Conservation (phyloP, 2,888 invertebrate genomes). For the Cheilosia pagana region DNA sequence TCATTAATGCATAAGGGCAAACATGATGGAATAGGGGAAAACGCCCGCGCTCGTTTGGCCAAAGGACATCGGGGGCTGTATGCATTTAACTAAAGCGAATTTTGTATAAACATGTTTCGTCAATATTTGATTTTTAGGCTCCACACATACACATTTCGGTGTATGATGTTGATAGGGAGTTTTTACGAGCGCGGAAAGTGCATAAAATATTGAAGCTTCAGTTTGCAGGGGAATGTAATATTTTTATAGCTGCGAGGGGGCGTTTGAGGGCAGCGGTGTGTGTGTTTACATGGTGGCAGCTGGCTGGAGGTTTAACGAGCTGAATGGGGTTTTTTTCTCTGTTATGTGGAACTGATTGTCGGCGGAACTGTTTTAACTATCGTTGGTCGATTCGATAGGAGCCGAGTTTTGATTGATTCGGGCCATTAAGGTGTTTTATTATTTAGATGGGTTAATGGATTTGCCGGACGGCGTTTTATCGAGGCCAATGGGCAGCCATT, state of each 20-base stretch:
- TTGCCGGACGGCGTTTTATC: slow-evolving; percentile 45
- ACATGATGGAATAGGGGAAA: slow-evolving; percentile 41
- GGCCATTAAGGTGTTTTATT: slow-evolving; percentile 66
- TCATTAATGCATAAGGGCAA: slow-evolving; percentile 62
- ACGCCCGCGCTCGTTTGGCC: background rate
- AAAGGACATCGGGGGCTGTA: background rate
- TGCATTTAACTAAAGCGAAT: slow-evolving; percentile 57
- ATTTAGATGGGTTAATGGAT: slow-evolving; percentile 70
- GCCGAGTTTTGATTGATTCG: slow-evolving; percentile 62
- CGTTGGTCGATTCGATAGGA: background rate
- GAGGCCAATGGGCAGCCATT: slow-evolving; percentile 44
- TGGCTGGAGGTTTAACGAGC: slow-evolving; percentile 34
- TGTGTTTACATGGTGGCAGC: slow-evolving; percentile 63
- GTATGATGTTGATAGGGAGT: slow-evolving; percentile 46
- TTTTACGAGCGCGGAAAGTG: slow-evolving; percentile 38
- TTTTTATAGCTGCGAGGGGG: slow-evolving; percentile 38
- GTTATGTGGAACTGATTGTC: background rate
- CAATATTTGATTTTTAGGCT: slow-evolving; percentile 67
- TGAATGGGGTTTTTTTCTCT: slow-evolving; percentile 5
- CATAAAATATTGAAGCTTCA: slow-evolving; percentile 68
- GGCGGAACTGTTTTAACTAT: slow-evolving; percentile 10
- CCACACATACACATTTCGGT: background rate
- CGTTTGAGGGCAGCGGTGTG: slow-evolving; percentile 30
- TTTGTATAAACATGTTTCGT: slow-evolving; percentile 64
- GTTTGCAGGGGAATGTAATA: slow-evolving; percentile 53